These are phyloP conservation scores for Hyphantria cunea DNA, from an alignment of 1,140 invertebrate species.

Conservation along the genomic window DNA sequence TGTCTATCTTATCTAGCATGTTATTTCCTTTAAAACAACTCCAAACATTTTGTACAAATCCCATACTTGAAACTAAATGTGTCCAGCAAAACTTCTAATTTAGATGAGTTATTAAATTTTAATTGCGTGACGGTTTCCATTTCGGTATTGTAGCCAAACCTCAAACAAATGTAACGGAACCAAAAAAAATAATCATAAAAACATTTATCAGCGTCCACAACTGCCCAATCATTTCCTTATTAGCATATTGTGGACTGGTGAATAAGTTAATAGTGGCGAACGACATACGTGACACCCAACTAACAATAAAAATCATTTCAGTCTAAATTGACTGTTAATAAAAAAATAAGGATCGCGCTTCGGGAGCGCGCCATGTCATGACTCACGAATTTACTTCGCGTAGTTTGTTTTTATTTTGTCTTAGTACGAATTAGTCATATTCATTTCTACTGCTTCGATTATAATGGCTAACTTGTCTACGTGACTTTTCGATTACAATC, in stretches of 20 bases:
- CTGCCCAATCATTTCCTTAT: slow-evolving; percentile 3
- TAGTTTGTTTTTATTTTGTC: slow-evolving; percentile 34
- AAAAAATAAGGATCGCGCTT: slow-evolving; percentile 52
- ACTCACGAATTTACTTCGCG: slow-evolving; percentile 45
- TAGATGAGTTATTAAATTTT: too few relatives aligned
- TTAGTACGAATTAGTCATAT: slow-evolving; percentile 43
- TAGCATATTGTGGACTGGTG: not conserved
- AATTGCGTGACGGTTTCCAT: too few relatives aligned
- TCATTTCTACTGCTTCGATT: slow-evolving; percentile 10
- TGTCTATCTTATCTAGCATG: too few relatives aligned
- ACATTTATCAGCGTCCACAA: too few relatives aligned
- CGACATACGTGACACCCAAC: slow-evolving; percentile 21
- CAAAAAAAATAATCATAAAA: too few relatives aligned
- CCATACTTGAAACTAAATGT: too few relatives aligned
- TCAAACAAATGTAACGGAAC: too few relatives aligned
- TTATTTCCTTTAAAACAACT: too few relatives aligned
- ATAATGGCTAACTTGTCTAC: not conserved
- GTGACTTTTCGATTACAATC: too few relatives aligned
- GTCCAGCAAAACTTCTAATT: too few relatives aligned
- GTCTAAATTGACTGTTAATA: slow-evolving; percentile 64
- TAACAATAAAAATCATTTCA: slow-evolving; percentile 52
- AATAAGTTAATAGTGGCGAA: not conserved
- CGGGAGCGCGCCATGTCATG: slow-evolving; percentile 36
- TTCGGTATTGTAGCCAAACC: too few relatives aligned
- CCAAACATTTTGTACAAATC: too few relatives aligned